Evolutionary conservation across 2,888 invertebrate species (phyloP), one percentile per base, ranked within the genome.

Genomic region (Eupithecia tripunctaria): DNA sequence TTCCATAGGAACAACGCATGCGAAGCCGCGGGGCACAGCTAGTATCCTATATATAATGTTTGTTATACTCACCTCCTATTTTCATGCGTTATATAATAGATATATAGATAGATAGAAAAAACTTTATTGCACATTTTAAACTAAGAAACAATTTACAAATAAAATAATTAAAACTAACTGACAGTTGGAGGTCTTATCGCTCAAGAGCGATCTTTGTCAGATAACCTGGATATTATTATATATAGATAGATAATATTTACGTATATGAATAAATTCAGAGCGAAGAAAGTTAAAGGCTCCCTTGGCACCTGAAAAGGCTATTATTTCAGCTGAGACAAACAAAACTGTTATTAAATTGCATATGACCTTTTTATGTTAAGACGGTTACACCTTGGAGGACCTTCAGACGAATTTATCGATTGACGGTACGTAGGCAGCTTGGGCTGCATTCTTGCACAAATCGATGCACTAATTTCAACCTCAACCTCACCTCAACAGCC

Each of bases 371-470:
- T 79, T 79, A 78, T 32, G n/a, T 63, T 75, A 43, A 78, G 71
- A 68, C 72, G 27, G 72, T 76, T 76, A 72, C 72, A 77, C 82
- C 77, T 82, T 79, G 68, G 67, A 78, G 75, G 78, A 76, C 81
- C 80, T 80, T 78, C 78, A 81, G 81, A 80, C 80, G 63, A 64
- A 12, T 27, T 5, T 79, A 84, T 84, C 78, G 85, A 84, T 82
- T 79, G 63, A 67, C 66, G 38, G 21, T 64, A 56, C 4, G 2
- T 21, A 21, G 10, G 10, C 10, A 56, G 51, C 51, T 51, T 51
- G 51, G 21, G 51, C 21, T 56, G 56, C 56, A 56, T 56, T 56
- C 56, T 56, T 56, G 25, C 12, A 21, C 12, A 25, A 56, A 56
- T 56, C 5, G 25, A 25, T n/a, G n/a, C n/a, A n/a, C n/a, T n/a